A percentile compares a stretch with the other conserved stretches of the same genome.
These are phyloP conservation scores for Syrrhaptes paradoxus DNA, from an alignment of 2,113 vertebrate species.

Conservation along the genomic window DNA sequence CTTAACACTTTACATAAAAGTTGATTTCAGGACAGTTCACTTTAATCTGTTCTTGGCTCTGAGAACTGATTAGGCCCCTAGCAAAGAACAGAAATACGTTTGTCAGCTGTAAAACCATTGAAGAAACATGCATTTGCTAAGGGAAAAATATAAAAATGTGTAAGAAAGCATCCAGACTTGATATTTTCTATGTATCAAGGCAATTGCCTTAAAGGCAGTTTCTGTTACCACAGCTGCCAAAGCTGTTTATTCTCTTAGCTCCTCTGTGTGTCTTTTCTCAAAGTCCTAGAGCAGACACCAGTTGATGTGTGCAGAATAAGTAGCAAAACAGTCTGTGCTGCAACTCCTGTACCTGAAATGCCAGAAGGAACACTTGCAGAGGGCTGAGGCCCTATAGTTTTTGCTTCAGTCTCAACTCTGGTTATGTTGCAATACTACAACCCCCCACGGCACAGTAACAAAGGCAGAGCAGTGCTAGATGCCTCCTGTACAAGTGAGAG, in stretches of 20 bases:
- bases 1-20: background rate
- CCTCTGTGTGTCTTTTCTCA: background rate
- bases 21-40: conserved; percentile 16
- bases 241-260: background rate
- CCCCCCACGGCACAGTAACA: background rate
- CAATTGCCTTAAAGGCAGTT: background rate
- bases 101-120: background rate
- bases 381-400: accelerated
- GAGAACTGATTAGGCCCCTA: background rate
- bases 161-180: background rate
- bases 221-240: background rate
- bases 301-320: background rate
- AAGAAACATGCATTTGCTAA: background rate
- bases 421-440: background rate
- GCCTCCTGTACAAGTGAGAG: background rate
- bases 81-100: background rate
- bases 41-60: background rate
- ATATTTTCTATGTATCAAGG: background rate
- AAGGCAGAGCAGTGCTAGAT: background rate
- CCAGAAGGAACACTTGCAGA: background rate
- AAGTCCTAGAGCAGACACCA: background rate
- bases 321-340: background rate
- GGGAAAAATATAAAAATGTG: background rate
- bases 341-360: background rate
- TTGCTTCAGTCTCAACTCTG: background rate